Evolutionary conservation across 1,140 invertebrate species (phyloP).

Genomic region (Zaprionus nigranus): DNA sequence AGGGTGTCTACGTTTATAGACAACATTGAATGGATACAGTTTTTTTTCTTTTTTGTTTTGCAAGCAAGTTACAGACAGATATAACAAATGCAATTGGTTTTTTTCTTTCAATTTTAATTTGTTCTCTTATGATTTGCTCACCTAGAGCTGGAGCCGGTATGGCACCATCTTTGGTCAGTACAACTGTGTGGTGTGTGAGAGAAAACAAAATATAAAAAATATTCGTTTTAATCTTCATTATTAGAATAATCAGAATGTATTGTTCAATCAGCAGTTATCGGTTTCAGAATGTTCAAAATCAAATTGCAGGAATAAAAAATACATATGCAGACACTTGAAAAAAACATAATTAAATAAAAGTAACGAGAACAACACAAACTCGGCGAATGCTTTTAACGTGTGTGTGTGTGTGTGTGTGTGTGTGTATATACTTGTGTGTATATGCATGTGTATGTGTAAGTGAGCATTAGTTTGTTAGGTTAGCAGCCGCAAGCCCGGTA

Average conservation of each 20-base stretch:
- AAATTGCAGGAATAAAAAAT: conserved; percentile 17
- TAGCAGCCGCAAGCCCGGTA: conserved; percentile 59
- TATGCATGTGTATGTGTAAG: conserved; percentile 23
- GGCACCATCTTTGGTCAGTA: conserved; percentile 90
- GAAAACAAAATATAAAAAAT: conserved; percentile 68
- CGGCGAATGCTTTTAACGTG: conserved; percentile 38
- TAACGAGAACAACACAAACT: conserved; percentile 25
- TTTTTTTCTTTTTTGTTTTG: conserved; percentile 24
- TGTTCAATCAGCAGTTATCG: conserved; percentile 43
- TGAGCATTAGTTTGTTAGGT: conserved; percentile 32
- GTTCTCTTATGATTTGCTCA: conserved; percentile 80
- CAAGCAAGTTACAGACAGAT: conserved; percentile 41
- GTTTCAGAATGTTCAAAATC: conserved; percentile 53
- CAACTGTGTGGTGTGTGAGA: conserved; percentile 86
- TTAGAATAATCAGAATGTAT: conserved; percentile 18
- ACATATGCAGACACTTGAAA: conserved; percentile 51
- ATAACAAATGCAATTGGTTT: conserved; percentile 43
- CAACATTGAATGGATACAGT: conserved; percentile 29
- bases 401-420: conserved; percentile 18
- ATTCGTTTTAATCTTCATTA: conserved; percentile 53
- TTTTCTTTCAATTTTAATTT: conserved; percentile 39
- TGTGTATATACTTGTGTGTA: conserved; percentile 12
- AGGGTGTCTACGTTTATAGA: conserved; percentile 33
- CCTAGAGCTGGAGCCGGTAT: conserved; percentile 90
- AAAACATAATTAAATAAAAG: conserved; percentile 32